Base-by-base conservation (phyloP, 23 tunicate genomes). In the Phallusia fumigata region DNA sequence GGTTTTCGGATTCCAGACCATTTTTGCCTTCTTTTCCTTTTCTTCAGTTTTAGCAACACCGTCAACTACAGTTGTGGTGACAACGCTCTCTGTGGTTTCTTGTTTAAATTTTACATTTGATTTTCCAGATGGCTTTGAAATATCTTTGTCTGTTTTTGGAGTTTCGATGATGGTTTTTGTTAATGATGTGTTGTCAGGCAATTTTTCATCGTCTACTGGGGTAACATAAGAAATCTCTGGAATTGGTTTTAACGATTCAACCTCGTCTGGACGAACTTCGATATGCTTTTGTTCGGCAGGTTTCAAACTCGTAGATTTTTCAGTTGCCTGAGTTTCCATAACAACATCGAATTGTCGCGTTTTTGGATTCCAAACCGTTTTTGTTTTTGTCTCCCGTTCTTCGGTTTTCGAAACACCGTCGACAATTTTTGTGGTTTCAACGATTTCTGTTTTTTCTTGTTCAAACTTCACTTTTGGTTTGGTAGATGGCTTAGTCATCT, bases 1-100 rank as follows among this genome's bases (percentile, higher is more conserved):
- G 5, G 69, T 58, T 58, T 58, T 58, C 0, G 88, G 88, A 84
- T 84, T 84, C 88, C 88, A 84, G 26, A 73, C 58, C 78, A 81
- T 45, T 78, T 78, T 83, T 58, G 69, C 28, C 13, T 8, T 58
- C 16, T 8, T 58, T 58, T 58, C 69, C 16, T 8, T 58, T 58
- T 58, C 28, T 58, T 58, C 16, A 58, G 69, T 6, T 58, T 58
- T 58, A 1, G 16, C 28, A 22, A 58, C 69, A 58, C 69, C 69
- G 69, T 58, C 69, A 58, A 58, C 69, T 21, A 75, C 79, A 13
- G 45, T 76, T 28, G 72, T 72, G 10, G 85, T 34, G 16, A 58
- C 53, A 15, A 65, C 28, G 16, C 16, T 58, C 28, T 58, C 69
- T 1, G 69, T 13, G 16, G 28, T 58, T 58, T 58, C 28, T 58